Percentiles rank a stretch among this genome's conserved stretches.
Evolutionary conservation across 2,797 vertebrate species (phyloP).

Genomic region (Aeoliscus strigatus): DNA sequence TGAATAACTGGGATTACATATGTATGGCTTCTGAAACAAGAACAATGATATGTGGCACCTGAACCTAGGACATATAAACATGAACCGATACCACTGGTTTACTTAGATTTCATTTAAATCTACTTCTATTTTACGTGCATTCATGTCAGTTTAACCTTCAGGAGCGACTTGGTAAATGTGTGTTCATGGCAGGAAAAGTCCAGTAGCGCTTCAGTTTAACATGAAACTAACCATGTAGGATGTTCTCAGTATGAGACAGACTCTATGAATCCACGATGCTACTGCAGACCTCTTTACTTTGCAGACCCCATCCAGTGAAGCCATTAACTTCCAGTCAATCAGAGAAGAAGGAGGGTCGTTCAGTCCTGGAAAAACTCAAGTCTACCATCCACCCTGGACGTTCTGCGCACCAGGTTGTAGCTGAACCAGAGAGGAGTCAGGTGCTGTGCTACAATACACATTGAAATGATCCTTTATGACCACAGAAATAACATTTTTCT

Average conservation of each 20-base stretch:
- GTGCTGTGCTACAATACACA: slow-evolving; percentile 33
- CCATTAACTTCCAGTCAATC: slow-evolving; percentile 77
- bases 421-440: slow-evolving; percentile 68
- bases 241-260: background rate
- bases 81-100: too few relatives aligned
- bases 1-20: too few relatives aligned
- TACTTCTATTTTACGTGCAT: too few relatives aligned
- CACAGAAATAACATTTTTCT: background rate
- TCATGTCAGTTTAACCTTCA: too few relatives aligned
- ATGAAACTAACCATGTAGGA: background rate
- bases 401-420: slow-evolving; percentile 45
- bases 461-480: background rate
- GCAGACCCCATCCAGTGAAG: slow-evolving; percentile 91
- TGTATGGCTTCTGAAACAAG: too few relatives aligned
- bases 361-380: slow-evolving; percentile 84
- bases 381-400: slow-evolving; percentile 76
- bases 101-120: too few relatives aligned
- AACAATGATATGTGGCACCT: too few relatives aligned
- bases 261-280: slow-evolving; percentile 10
- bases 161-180: too few relatives aligned
- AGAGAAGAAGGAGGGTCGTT: slow-evolving; percentile 82
- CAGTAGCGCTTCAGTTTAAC: too few relatives aligned
- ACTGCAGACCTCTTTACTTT: slow-evolving; percentile 37
- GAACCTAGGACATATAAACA: too few relatives aligned
- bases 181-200: too few relatives aligned